Percentiles rank a stretch among this genome's conserved stretches.
These are phyloP conservation scores for Lycocerus yunnanus DNA, from an alignment of 2,888 invertebrate species.

Conservation along the genomic window DNA sequence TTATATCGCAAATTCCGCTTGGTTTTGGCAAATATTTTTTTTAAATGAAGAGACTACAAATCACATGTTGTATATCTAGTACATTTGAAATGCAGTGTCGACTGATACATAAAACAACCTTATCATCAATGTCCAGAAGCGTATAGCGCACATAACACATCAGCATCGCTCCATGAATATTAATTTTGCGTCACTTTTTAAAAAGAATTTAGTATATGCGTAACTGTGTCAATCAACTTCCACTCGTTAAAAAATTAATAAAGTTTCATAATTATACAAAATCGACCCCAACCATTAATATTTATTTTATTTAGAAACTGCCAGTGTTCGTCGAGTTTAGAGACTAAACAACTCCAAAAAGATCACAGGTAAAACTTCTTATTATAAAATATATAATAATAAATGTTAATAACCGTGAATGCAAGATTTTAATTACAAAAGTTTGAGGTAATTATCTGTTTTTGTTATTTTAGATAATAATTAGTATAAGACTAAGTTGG, in stretches of 20 bases:
- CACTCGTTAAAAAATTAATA: not conserved
- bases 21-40: slow-evolving; percentile 20
- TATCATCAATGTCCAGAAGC: slow-evolving; percentile 23
- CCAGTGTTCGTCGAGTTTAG: too few relatives aligned
- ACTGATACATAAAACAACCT: slow-evolving; percentile 23
- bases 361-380: not conserved
- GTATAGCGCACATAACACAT: slow-evolving; percentile 15
- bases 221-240: slow-evolving; percentile 8
- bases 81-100: slow-evolving; percentile 25
- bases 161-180: slow-evolving; percentile 21
- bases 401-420: not conserved
- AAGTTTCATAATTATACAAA: not conserved
- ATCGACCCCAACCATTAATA: not conserved
- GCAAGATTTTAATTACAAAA: not conserved
- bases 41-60: slow-evolving; percentile 17
- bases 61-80: slow-evolving; percentile 18
- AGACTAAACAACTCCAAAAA: not conserved
- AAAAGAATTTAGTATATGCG: slow-evolving; percentile 1
- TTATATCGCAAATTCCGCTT: slow-evolving; percentile 8
- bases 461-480: not conserved
- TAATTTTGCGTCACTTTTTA: slow-evolving; percentile 16
- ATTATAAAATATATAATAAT: not conserved
- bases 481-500: not conserved
- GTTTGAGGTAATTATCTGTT: not conserved
- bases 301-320: not conserved